Conservation (phyloP, 2,888 invertebrate species). For the Heliconius hortense region DNA sequence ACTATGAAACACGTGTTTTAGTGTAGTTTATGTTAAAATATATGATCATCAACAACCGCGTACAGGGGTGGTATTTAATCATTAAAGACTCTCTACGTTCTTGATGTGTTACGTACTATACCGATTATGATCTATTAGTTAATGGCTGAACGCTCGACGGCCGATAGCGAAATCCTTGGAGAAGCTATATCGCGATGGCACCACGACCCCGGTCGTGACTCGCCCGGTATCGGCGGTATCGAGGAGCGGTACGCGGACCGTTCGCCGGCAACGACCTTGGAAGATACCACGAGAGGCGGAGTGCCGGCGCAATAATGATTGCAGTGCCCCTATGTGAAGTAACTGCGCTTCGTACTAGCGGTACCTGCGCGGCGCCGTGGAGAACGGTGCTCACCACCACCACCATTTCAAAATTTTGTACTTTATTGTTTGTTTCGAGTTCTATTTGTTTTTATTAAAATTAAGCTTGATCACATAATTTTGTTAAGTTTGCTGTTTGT, state of each 20-base stretch:
- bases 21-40: neutral
- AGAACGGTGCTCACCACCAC: neutral
- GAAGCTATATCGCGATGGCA: slow-evolving; percentile 52
- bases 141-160: slow-evolving; percentile 3
- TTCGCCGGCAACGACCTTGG: slow-evolving; percentile 71
- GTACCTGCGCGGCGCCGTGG: slow-evolving; percentile 17
- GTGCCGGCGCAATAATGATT: slow-evolving; percentile 57
- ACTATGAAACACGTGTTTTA: too few relatives aligned
- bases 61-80: neutral
- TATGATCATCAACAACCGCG: too few relatives aligned
- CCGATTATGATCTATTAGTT: slow-evolving; percentile 20
- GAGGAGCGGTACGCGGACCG: slow-evolving; percentile 67
- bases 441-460: neutral
- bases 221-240: slow-evolving; percentile 36
- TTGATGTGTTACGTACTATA: neutral
- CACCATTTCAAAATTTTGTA: neutral
- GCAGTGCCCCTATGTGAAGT: slow-evolving; percentile 43
- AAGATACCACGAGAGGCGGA: slow-evolving; percentile 60
- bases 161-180: slow-evolving; percentile 53
- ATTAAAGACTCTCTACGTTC: neutral
- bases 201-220: slow-evolving; percentile 65
- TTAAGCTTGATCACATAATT: neutral
- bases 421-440: neutral
- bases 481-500: neutral
- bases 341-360: slow-evolving; percentile 36